These are phyloP conservation scores for Machimus atricapillus DNA, from an alignment of 2,888 invertebrate genomes.

Conservation along the genomic window DNA sequence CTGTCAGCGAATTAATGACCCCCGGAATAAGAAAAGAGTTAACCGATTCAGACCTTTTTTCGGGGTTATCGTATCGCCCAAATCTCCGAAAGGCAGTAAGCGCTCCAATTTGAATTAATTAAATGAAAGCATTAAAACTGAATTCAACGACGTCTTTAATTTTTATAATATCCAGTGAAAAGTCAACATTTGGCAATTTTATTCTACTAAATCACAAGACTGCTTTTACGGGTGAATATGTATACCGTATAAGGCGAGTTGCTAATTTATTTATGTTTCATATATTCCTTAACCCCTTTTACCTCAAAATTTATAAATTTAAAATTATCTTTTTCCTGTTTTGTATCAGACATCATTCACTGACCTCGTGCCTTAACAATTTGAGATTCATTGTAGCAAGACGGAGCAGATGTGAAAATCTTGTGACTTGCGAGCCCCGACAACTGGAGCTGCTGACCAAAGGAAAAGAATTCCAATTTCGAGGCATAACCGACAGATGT, in stretches of 20 bases:
- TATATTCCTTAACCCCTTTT: background rate
- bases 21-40: background rate
- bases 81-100: background rate
- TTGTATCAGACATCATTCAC: background rate
- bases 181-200: background rate
- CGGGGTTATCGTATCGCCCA: background rate
- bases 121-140: background rate
- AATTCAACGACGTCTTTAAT: background rate
- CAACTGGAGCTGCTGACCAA: background rate
- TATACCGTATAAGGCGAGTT: background rate
- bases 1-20: background rate
- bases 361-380: background rate
- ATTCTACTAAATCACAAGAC: background rate
- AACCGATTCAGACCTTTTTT: background rate
- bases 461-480: constrained; percentile 28
- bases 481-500: constrained; percentile 23
- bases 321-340: background rate
- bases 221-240: background rate
- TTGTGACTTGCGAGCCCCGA: background rate
- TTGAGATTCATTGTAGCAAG: constrained; percentile 19
- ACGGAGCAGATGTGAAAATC: constrained; percentile 9
- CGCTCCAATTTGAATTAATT: background rate
- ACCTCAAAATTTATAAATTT: background rate
- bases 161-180: background rate
- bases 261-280: background rate